Evolutionary conservation across 2,888 invertebrate species (phyloP).

Genomic region (Cylindroiulus punctatus): DNA sequence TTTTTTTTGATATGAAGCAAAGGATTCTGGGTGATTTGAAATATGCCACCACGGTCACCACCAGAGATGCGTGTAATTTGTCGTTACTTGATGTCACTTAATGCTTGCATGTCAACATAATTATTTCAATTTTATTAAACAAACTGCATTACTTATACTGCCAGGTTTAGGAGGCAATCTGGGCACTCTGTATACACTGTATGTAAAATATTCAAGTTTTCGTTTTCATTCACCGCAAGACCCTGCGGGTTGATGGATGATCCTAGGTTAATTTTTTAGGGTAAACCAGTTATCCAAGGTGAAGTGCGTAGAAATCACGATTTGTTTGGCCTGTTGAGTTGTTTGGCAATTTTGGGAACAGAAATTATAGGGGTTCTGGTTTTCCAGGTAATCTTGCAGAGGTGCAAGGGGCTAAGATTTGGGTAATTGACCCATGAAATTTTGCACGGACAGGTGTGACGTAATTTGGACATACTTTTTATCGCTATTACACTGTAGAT

Average conservation of each 20-base stretch:
- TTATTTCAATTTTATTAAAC: no score
- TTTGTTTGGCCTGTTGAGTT: not conserved
- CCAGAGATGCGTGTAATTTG: no score
- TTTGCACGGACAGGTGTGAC: not conserved
- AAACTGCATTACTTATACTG: no score
- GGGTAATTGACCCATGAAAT: not conserved
- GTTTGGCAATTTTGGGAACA: not conserved
- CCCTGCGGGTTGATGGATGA: not conserved
- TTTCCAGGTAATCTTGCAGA: not conserved
- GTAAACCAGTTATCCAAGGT: conserved; percentile 34
- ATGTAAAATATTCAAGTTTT: no score
- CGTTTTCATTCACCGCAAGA: not conserved
- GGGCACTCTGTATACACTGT: not conserved
- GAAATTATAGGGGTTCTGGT: not conserved
- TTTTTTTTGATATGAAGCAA: no score
- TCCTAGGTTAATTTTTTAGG: not conserved
- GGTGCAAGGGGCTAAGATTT: not conserved
- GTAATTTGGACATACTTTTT: not conserved
- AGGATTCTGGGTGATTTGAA: no score
- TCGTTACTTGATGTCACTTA: no score
- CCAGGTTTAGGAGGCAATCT: not conserved
- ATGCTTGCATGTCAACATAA: no score
- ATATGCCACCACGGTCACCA: no score
- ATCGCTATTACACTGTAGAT: not conserved
- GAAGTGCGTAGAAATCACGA: not conserved